Percentiles rank a stretch among this genome's conserved stretches.
These are phyloP conservation scores for Ondatra zibethicus DNA, from an alignment of 2,113 vertebrate species.

Conservation along the genomic window DNA sequence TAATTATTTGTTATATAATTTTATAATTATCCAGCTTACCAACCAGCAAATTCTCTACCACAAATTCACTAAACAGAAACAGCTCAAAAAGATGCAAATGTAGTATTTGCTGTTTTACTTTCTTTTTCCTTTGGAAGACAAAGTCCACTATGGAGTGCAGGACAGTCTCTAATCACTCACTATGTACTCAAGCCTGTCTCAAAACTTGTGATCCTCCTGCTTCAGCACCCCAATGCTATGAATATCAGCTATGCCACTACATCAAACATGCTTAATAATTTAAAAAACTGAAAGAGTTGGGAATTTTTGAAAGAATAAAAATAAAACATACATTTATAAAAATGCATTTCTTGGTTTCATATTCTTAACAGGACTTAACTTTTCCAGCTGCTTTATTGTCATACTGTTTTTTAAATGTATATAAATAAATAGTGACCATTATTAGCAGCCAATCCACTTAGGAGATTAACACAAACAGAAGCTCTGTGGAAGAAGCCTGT, in stretches of 20 bases:
- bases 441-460: background rate
- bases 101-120: background rate
- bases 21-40: background rate
- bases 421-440: constrained; percentile 6
- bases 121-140: background rate
- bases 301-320: constrained; percentile 7
- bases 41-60: constrained; percentile 7
- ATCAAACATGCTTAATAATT: background rate
- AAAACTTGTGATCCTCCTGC: background rate
- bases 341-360: background rate
- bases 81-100: background rate
- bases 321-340: background rate
- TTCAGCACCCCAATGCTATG: background rate
- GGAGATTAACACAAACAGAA: background rate
- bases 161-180: background rate
- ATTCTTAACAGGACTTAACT: background rate
- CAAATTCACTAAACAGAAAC: constrained; percentile 16
- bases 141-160: background rate
- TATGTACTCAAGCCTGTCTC: background rate
- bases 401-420: background rate
- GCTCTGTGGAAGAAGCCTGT: background rate
- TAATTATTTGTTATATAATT: background rate
- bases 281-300: background rate
- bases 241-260: background rate
- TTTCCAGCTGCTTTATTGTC: background rate